Evolutionary conservation across 2,113 vertebrate genomes (phyloP).

Genomic region (Ciconia boyciana): DNA sequence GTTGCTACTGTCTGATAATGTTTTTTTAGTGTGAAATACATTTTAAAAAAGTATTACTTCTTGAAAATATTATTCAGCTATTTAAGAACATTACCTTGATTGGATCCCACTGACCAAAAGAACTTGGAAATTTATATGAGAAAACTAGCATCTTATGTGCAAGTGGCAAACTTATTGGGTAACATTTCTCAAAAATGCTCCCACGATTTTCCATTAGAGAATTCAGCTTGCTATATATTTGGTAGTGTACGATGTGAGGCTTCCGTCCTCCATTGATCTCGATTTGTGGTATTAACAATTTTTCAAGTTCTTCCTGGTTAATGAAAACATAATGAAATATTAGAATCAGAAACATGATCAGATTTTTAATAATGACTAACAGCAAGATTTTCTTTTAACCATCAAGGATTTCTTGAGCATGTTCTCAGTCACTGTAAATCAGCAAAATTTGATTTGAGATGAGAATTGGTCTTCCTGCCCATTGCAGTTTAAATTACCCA

Average conservation of each 20-base stretch:
- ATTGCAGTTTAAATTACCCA: background rate
- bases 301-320: constrained; percentile 82
- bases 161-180: constrained; percentile 73
- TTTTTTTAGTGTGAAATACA: background rate
- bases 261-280: constrained; percentile 72
- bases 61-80: background rate
- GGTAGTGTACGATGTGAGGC: constrained; percentile 67
- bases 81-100: constrained; percentile 78
- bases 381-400: background rate
- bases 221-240: constrained; percentile 75
- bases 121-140: constrained; percentile 84
- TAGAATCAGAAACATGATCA: background rate
- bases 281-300: constrained; percentile 75
- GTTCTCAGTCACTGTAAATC: background rate
- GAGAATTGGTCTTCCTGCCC: background rate
- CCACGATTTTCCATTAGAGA: constrained; percentile 81
- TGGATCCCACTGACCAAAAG: constrained; percentile 89
- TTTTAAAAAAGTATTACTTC: background rate
- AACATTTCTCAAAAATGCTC: constrained; percentile 89
- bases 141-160: constrained; percentile 80
- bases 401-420: background rate
- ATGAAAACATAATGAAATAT: constrained; percentile 27
- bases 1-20: background rate
- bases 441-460: background rate
- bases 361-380: background rate